Base-by-base conservation (phyloP, 2,797 vertebrate genomes). In the Carapus acus region DNA sequence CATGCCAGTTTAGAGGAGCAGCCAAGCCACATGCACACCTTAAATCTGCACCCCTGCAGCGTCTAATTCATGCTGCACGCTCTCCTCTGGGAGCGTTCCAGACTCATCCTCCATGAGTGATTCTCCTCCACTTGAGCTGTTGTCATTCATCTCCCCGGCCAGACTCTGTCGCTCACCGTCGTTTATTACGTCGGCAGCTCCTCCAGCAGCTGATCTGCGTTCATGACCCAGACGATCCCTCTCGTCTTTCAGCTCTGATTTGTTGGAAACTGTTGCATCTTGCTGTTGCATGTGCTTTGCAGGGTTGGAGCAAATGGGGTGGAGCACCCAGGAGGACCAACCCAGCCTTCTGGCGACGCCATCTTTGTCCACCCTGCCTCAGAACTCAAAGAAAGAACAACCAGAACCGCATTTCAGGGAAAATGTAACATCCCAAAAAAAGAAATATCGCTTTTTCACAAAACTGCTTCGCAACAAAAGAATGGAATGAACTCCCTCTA, bases 21-120 rank as follows among this genome's bases (percentile, higher is more conserved):
- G 58, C 27, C 22, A 45, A 65, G 51, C 61, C 40, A 3, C 33
- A n/a, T n/a, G n/a, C n/a, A 59, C 36, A 62, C 51, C 54, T 76
- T 62, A 47, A 61, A 68, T 58, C 67, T 70, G 43, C 33, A 43
- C 67, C 44, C 62, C 54, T 61, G 42, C 54, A 19, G 47, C 61
- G 45, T 70, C 49, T 69, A 54, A 71, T 75, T 79, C 65, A 71
- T 33, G 24, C 24, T 9, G 12, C 54, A 49, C 59, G 24, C 64
- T 64, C 68, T 67, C 68, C 59, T 49, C 49, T 43, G 53, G 67
- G 65, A 61, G 52, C 23, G 21, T 82, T 81, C 75, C 53, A 71
- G 81, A 64, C 58, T n/a, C 19, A 62, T 53, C 52, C 55, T 29
- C 39, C 11, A 23, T 70, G 66, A 84, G 73, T 73, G 65, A 77